phyloP scores from a whole-genome alignment of 2,797 vertebrate genomes.

The Typhlichthys eigenmanni region DNA sequence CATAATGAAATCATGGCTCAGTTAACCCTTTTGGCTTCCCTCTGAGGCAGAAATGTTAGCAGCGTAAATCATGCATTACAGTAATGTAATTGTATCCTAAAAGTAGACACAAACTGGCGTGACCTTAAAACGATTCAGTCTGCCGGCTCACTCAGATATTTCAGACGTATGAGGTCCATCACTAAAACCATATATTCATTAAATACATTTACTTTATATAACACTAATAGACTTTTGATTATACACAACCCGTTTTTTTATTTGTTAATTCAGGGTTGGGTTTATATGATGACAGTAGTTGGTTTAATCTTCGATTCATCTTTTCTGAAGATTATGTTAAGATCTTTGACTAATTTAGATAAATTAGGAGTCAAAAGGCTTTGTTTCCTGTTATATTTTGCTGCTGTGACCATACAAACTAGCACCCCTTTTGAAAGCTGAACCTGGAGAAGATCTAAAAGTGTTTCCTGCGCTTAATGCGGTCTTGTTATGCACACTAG shows the following conservation, averaged over 20 bases:
- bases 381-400: neutral
- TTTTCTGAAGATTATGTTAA: no score
- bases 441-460: conserved; percentile 2
- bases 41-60: conserved; percentile 18
- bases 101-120: conserved; percentile 29
- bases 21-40: conserved; percentile 14
- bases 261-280: no score
- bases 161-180: neutral
- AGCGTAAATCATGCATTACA: conserved; percentile 51
- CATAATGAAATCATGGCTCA: conserved; percentile 39
- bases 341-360: no score
- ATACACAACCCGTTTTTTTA: neutral
- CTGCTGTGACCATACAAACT: neutral
- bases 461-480: conserved; percentile 8
- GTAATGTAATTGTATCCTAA: conserved; percentile 21
- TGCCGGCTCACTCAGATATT: conserved; percentile 5
- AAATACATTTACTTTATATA: neutral
- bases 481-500: conserved; percentile 30
- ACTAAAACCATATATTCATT: neutral
- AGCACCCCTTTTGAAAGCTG: neutral
- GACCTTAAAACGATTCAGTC: conserved; percentile 13
- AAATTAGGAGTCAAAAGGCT: neutral
- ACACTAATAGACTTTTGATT: neutral
- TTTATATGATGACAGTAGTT: no score
- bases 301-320: no score